phyloP scores from a whole-genome alignment of 2,113 vertebrate genomes.

The Cranoglanis bouderius region DNA sequence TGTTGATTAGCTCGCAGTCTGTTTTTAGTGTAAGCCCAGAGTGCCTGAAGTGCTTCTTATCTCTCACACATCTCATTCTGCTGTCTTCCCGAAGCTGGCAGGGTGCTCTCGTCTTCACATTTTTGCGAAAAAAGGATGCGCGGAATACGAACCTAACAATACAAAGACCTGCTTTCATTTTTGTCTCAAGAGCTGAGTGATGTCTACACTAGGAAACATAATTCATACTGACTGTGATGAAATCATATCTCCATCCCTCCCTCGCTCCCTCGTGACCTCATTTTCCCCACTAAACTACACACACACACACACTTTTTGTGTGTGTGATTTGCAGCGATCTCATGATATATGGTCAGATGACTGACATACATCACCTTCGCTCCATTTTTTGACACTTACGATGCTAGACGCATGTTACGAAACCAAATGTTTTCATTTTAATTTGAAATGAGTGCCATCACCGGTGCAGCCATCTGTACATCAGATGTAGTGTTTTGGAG shows the following conservation, averaged over 20 bases:
- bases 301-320: not conserved
- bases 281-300: not conserved
- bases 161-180: conserved; percentile 39
- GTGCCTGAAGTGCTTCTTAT: conserved; percentile 55
- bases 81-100: conserved; percentile 39
- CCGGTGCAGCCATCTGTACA: conserved; percentile 43
- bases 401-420: conserved; percentile 15
- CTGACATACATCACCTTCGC: conserved; percentile 34
- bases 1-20: conserved; percentile 56
- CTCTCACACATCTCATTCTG: conserved; percentile 44
- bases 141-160: conserved; percentile 54
- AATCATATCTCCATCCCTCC: not conserved
- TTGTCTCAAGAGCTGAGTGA: conserved; percentile 11
- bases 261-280: not conserved
- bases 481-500: conserved; percentile 19
- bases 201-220: not conserved
- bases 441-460: conserved; percentile 48
- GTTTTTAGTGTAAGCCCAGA: conserved; percentile 48
- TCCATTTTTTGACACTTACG: conserved; percentile 27
- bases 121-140: conserved; percentile 52
- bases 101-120: conserved; percentile 53
- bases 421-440: conserved; percentile 48
- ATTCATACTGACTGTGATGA: conserved; percentile 6
- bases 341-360: not conserved
- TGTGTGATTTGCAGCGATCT: not conserved